A percentile compares a stretch with the other conserved stretches of the same genome.
Conservation (phyloP, 1,140 invertebrate species). For the Sminthurides bifidus region DNA sequence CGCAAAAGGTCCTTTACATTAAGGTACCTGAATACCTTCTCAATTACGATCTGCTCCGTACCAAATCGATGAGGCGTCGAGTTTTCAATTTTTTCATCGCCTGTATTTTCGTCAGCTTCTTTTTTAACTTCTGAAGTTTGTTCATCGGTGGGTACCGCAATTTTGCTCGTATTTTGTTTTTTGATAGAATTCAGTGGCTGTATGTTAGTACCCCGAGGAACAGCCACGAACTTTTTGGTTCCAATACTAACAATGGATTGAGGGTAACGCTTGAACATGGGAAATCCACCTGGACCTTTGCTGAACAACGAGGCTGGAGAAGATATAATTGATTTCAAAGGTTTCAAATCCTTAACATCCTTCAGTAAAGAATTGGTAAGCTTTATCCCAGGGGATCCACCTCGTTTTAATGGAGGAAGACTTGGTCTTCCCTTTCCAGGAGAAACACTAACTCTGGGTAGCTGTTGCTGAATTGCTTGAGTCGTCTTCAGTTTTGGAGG, state of each 20-base stretch:
- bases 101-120: neutral
- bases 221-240: constrained; percentile 20
- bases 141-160: neutral
- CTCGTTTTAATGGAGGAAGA: no score
- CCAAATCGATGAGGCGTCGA: neutral
- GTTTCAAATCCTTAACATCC: neutral
- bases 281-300: neutral
- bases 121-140: neutral
- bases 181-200: neutral
- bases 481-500: constrained; percentile 2
- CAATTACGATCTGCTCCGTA: neutral
- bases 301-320: neutral
- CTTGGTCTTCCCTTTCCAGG: no score
- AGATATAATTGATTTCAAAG: neutral
- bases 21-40: constrained; percentile 4
- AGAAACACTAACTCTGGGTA: no score
- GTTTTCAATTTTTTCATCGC: neutral
- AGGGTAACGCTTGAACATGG: constrained; percentile 6
- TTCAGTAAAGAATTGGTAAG: neutral
- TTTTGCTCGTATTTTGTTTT: neutral
- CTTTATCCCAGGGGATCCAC: neutral
- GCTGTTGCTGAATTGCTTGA: no score
- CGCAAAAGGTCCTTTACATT: constrained; percentile 6
- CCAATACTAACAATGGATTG: constrained; percentile 23
- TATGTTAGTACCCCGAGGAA: constrained; percentile 6